phyloP scores from a whole-genome alignment of 2,888 invertebrate species.

The Drosophila niveifrons region DNA sequence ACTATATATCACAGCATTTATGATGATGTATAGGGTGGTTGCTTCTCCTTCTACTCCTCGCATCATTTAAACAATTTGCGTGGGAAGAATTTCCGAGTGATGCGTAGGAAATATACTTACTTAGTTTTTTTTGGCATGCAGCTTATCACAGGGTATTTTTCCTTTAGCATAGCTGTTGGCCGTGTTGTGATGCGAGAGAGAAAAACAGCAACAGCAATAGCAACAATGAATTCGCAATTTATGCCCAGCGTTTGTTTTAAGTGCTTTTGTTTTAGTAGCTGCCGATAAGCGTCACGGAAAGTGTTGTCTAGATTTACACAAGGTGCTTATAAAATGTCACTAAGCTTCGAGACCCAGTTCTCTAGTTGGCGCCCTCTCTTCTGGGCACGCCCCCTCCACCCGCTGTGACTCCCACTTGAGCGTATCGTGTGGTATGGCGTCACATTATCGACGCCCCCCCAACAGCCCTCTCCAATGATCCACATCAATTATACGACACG shows the following conservation, averaged over 20 bases:
- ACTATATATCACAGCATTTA: conserved; percentile 18
- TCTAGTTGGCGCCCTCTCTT: background rate
- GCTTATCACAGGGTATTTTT: conserved; percentile 34
- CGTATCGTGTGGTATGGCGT: conserved; percentile 16
- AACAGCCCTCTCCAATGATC: background rate
- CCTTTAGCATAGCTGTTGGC: conserved; percentile 6
- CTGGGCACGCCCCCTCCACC: background rate
- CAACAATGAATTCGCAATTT: conserved; percentile 18
- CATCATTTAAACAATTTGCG: background rate
- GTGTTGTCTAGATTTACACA: conserved; percentile 65
- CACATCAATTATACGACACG: conserved; percentile 14
- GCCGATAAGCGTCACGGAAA: conserved; percentile 62
- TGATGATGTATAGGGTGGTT: background rate
- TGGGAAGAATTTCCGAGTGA: conserved; percentile 5
- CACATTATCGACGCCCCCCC: conserved; percentile 39
- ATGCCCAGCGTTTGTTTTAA: conserved; percentile 19
- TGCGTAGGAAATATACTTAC: conserved; percentile 6
- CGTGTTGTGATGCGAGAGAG: conserved; percentile 7
- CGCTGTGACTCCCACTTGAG: conserved; percentile 28
- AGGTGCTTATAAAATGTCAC: conserved; percentile 21
- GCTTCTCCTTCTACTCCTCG: background rate
- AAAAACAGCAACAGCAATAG: conserved; percentile 12
- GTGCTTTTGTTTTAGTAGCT: conserved; percentile 47
- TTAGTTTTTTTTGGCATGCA: background rate
- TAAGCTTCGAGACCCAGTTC: conserved; percentile 27